Base-by-base conservation (phyloP, 2,797 vertebrate genomes). In the Melanotaenia trifasciata region DNA sequence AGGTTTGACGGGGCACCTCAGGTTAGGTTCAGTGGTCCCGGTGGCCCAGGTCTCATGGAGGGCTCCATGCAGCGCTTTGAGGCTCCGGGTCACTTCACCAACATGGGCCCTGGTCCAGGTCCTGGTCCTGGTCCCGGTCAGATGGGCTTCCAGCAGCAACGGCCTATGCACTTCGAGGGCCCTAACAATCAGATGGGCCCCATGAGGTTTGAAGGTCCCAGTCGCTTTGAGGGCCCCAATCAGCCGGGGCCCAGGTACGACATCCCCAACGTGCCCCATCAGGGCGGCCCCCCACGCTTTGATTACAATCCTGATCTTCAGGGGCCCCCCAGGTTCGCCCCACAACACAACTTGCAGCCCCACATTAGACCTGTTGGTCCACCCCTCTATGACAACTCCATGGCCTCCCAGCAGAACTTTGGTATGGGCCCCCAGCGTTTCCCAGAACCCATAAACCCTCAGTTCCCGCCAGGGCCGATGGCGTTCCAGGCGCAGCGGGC, bases 261-360 rank as follows among this genome's bases (percentile, higher is more conserved):
- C 76, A 88, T 94, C 18, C 86, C 86, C 2, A 96, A 97, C 74
- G 88, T 94, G 12, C 86, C 86, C 1, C 82, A 73, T 2, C 95
- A 96, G 69, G 95, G 94, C 6, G 92, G 93, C 33, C 90, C 94
- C 56, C 90, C 94, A 2, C 91, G 92, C 68, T 98, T 95, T 51
- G 96, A 97, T 56, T 90, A 95, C 47, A 86, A 94, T 14, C 90
- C 94, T 1, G 94, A 94, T 43, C 96, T 96, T 72, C 96, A 95
- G 79, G 94, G 93, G 24, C 91, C 93, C 7, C 78, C 87, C 43
- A 86, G 92, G 64, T 95, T 90, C 6, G 70, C 75, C 1, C 71
- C 86, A 1, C 91, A 93, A 43, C 90, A 87, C 72, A 90, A 81
- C 81, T 58, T 93, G 53, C 94, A 94, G 87, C 84, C 85, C 1